Base-by-base conservation (phyloP, 2,888 invertebrate species). In the Gibbula magus region DNA sequence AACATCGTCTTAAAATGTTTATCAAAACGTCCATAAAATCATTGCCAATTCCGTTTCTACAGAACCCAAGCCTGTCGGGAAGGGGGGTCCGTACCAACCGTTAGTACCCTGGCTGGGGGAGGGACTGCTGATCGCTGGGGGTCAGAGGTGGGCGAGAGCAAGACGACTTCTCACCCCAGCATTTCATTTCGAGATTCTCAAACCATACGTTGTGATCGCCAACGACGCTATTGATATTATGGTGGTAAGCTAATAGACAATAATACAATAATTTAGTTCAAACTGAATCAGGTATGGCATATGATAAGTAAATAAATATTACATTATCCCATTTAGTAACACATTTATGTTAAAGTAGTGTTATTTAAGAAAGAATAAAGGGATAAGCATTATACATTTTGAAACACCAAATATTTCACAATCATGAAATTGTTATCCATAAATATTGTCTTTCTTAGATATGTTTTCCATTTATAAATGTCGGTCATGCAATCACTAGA, bases 121-220 rank as follows among this genome's bases (percentile, higher is more conserved):
- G 29, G 88, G 87, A 8, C 75, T 88, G 1, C 79, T 88, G 20
- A 84, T 87, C 7, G 86, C 86, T n/a, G 86, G 85, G 75, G 85
- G 86, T 20, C 80, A 83, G 25, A 81, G 77, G 35, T 88, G 88
- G 87, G 79, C 84, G 0, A 77, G 88, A 32, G 86, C 87, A 54
- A 76, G 88, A 54, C 78, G 87, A 54, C 84, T 88, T 0, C 75
- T 88, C 20, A 88, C 87, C 8, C 88, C 88, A n/a, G 88, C 87
- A 0, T 88, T 88, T 80, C 88, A 88, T 54, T 88, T 86, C 82
- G 86, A 87, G 77, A 88, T 88, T 53, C 81, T 88, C 13, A 84
- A 87, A 53, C 83, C 86, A 29, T 88, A 88, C 61, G 73, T 85
- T 1, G 67, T 67, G 2, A 79, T 87, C 45, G 83, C 83, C 53